Evolutionary conservation across 1,140 invertebrate species (phyloP).

Genomic region (Paralvinella palmiformis): DNA sequence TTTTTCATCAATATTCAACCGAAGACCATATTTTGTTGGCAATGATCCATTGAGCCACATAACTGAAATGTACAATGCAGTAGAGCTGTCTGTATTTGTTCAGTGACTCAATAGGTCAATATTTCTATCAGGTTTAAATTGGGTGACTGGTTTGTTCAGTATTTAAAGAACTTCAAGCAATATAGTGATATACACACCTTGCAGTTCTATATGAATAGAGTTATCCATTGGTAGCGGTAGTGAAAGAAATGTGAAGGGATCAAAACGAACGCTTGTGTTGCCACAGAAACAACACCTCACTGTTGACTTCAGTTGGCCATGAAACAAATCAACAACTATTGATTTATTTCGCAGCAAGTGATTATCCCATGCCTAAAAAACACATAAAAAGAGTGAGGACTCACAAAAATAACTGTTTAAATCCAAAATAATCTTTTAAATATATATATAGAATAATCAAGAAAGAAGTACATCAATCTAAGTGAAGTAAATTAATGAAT

Average conservation of each 20-base stretch:
- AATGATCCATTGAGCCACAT: constrained; percentile 70
- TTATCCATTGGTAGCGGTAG: constrained; percentile 66
- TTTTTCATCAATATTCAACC: constrained; percentile 71
- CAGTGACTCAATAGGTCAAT: not conserved
- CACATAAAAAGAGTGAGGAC: constrained; percentile 1
- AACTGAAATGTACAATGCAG: constrained; percentile 51
- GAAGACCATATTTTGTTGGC: constrained; percentile 73
- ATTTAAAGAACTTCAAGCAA: not conserved
- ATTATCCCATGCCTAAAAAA: constrained; percentile 68
- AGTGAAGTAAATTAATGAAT: too few relatives aligned
- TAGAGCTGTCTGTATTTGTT: not conserved
- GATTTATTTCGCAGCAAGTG: constrained; percentile 72
- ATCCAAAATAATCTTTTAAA: too few relatives aligned
- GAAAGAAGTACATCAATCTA: too few relatives aligned
- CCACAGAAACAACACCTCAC: constrained; percentile 70
- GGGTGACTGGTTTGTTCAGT: not conserved
- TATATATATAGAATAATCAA: too few relatives aligned
- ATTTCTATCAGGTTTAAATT: not conserved
- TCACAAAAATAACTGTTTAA: too few relatives aligned
- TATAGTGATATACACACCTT: constrained; percentile 32
- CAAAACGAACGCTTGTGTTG: constrained; percentile 76
- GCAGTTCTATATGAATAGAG: constrained; percentile 62
- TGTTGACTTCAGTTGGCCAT: constrained; percentile 82
- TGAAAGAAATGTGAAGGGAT: constrained; percentile 81
- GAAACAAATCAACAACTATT: constrained; percentile 82